A percentile compares a stretch with the other conserved stretches of the same genome.
phyloP scores from a whole-genome alignment of 1,140 invertebrate genomes.

The Maniola jurtina region DNA sequence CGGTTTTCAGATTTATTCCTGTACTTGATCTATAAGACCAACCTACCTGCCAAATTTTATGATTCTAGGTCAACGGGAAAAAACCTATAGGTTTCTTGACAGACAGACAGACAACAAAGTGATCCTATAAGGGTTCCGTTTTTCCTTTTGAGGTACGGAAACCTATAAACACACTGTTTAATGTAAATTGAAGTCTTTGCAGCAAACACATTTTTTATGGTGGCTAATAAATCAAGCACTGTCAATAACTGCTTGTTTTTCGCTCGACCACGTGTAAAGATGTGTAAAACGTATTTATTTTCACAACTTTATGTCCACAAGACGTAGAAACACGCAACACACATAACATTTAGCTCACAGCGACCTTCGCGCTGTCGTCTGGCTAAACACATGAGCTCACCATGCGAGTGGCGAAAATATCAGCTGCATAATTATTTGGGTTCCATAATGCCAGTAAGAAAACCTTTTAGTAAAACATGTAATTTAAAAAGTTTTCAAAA shows the following conservation, averaged over 20 bases:
- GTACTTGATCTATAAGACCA: no score
- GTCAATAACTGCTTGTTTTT: background rate
- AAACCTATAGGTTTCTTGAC: no score
- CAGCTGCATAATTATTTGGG: conserved; percentile 3
- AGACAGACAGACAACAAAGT: background rate
- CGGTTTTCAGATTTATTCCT: no score
- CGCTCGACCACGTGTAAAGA: background rate
- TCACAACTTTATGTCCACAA: background rate
- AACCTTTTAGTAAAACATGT: background rate
- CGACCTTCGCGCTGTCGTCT: conserved; percentile 9
- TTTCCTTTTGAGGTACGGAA: no score
- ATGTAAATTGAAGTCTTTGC: background rate
- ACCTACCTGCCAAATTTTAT: no score
- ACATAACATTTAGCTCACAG: background rate
- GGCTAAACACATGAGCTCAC: conserved; percentile 13
- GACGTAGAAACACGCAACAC: background rate
- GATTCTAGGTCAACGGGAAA: no score
- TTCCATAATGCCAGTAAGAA: background rate
- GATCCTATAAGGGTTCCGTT: no score
- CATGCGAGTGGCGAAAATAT: conserved; percentile 3
- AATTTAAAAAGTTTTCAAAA: no score
- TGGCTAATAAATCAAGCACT: background rate
- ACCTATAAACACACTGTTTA: no score
- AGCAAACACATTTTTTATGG: background rate
- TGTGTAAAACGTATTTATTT: conserved; percentile 5